These are phyloP conservation scores for Archivesica marissinica DNA, from an alignment of 1,140 invertebrate species.

Conservation along the genomic window DNA sequence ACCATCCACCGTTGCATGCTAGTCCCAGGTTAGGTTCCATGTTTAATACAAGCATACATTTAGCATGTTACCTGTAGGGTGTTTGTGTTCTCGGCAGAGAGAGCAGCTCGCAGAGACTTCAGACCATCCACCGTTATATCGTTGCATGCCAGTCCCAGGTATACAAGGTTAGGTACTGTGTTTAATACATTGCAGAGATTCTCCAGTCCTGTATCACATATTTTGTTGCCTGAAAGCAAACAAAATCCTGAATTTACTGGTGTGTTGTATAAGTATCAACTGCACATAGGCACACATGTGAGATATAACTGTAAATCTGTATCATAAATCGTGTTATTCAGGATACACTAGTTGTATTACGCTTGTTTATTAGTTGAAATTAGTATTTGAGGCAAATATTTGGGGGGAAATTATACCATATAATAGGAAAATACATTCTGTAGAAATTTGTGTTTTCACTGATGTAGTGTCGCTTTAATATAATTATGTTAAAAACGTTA, in stretches of 20 bases:
- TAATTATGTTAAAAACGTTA: too few species aligned
- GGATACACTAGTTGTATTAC: too few species aligned
- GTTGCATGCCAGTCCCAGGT: constrained; percentile 40
- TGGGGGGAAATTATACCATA: too few species aligned
- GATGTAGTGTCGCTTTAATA: too few species aligned
- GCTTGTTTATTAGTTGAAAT: too few species aligned
- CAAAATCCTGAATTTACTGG: too few species aligned
- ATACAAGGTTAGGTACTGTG: constrained; percentile 36
- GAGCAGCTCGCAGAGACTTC: not conserved
- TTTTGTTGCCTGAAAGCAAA: constrained; percentile 53
- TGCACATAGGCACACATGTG: not conserved
- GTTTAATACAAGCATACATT: too few species aligned
- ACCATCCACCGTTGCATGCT: constrained; percentile 45
- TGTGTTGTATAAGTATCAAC: not conserved
- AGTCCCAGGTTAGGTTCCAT: constrained; percentile 24
- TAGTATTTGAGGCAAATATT: too few species aligned
- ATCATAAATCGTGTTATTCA: too few species aligned
- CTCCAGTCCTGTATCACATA: constrained; percentile 45
- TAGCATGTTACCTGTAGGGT: constrained; percentile 36
- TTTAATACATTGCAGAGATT: constrained; percentile 52
- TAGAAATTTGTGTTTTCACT: too few species aligned
- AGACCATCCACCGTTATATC: constrained; percentile 49
- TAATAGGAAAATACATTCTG: too few species aligned
- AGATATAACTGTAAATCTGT: too few species aligned
- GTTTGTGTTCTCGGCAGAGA: constrained; percentile 6